phyloP scores from a whole-genome alignment of 2,797 vertebrate species.

The Cynopterus sphinx region DNA sequence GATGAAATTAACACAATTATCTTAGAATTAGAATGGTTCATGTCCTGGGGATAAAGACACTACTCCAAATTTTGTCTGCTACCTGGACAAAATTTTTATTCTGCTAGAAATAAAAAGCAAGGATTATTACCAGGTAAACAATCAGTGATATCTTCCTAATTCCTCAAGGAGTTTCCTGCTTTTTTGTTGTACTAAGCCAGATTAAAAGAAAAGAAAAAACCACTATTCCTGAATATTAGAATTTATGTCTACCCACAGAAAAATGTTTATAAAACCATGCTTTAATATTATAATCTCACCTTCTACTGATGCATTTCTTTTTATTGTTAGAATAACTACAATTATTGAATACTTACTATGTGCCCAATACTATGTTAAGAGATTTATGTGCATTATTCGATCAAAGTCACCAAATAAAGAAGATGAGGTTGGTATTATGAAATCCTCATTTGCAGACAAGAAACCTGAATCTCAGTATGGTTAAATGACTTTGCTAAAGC shows the following conservation, averaged over 20 bases:
- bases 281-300: constrained; percentile 5
- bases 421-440: neutral
- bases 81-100: neutral
- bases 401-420: constrained; percentile 5
- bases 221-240: neutral
- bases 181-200: neutral
- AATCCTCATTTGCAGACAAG: neutral
- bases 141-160: neutral
- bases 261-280: neutral
- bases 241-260: neutral
- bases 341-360: neutral
- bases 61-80: neutral
- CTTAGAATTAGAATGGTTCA: neutral
- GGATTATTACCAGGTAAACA: neutral
- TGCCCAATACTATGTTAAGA: neutral
- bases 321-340: neutral
- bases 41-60: neutral
- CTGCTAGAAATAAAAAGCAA: neutral
- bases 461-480: neutral
- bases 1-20: neutral
- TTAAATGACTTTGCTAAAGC: neutral
- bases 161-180: neutral
- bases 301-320: neutral
- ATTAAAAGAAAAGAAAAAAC: neutral
- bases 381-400: neutral